Evolutionary conservation across 2,113 vertebrate genomes (phyloP), one percentile per base, ranked within the genome.

Genomic region (Halcyon senegalensis): DNA sequence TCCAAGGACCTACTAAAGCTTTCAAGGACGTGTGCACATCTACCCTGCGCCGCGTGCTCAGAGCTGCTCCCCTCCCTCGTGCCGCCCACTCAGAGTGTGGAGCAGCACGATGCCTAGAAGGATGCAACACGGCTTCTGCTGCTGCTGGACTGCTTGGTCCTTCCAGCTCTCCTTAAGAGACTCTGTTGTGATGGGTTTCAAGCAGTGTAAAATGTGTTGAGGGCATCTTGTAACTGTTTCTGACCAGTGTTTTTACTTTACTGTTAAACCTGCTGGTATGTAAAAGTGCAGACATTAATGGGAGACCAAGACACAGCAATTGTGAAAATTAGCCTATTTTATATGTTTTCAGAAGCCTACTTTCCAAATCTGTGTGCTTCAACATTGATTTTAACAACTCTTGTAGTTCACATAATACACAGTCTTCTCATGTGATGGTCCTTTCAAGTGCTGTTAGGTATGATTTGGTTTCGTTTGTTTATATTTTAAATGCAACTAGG

Each of bases 31-130:
- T 2, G 27, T 31, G 39, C 7, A 23, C 30, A 73, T 14, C 43
- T 16, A 11, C 23, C 35, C 43, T 1, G 2, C 1, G 17, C 80
- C 48, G 11, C 0, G 0, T 12, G 2, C 23, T 7, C 72, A 41
- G 44, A 28, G 39, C 82, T 1, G 37, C 46, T 3, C 10, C 18
- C 21, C n/a, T 53, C 7, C 15, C 25, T 72, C 30, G 2, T 2
- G 15, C 12, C 2, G 1, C 73, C 60, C 24, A 10, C 67, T 70
- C 28, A 11, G 21, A 56, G 44, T 0, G 4, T 60, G 27, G n/a
- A 43, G 28, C 30, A 9, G 25, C 5, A 19, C 33, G 39, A 23
- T 1, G 5, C 44, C 3, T 24, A 31, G 12, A 62, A 21, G 35
- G 63, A 77, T 79, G 35, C 50, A 39, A 6, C 1, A 3, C 28